Evolutionary conservation across 2,888 invertebrate genomes (phyloP), one percentile per base, ranked within the genome.

Genomic region (Choreutis nemorana): DNA sequence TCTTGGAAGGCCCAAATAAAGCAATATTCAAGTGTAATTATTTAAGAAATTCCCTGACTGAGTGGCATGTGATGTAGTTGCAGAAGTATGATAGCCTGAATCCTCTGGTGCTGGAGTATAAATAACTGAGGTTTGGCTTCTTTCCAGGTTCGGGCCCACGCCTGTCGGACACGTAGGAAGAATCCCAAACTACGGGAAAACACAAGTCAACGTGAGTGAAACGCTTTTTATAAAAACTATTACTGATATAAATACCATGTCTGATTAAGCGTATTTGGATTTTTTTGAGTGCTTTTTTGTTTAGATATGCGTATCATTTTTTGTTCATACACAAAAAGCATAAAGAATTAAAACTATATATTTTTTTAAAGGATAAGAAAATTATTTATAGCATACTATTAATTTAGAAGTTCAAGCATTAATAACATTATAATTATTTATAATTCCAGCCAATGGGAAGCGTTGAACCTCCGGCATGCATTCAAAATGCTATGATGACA

Each of bases 401-500:
- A n/a, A n/a, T n/a, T n/a, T n/a, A n/a, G n/a, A n/a, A n/a, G n/a
- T 12, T 24, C 13, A 4, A 12, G 9, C 6, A 14, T 14, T n/a
- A 26, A 14, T 26, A n/a, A n/a, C n/a, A n/a, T n/a, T n/a, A n/a
- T n/a, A n/a, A n/a, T 23, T 34, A 39, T 35, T 45, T 30, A 41
- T 3, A 37, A 42, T 79, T 78, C 31, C 75, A 80, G 79, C 70
- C 70, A 32, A 71, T 72, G 67, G 72, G 72, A 6, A 44, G 37
- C 34, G 44, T 62, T 27, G 91, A 91, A 56, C 92, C 93, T 23
- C 95, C 95, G 37, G 87, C 90, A 39, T 92, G 93, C 46, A 90
- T 95, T 32, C 93, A 94, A 61, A 92, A 93, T 64, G 94, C 94
- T 16, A 94, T 94, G 92, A 88, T 94, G 88, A 92, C 91, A 50